phyloP scores from a whole-genome alignment of 2,113 vertebrate genomes.

The Tachysurus vachellii region DNA sequence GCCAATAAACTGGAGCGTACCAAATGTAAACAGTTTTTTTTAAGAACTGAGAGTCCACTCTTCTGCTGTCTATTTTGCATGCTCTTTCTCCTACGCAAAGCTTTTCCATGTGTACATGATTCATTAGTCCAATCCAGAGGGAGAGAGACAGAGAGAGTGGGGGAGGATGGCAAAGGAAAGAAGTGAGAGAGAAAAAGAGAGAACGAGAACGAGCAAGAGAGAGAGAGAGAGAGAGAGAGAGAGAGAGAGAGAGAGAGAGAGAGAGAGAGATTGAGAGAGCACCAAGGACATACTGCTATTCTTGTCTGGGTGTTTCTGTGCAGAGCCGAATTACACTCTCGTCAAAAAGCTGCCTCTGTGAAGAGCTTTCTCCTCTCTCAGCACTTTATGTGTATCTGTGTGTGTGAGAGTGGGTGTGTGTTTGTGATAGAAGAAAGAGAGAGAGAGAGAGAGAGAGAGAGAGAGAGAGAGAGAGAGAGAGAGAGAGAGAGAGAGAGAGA shows the following conservation, averaged over 20 bases:
- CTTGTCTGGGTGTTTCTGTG: conserved; percentile 56
- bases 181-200: conserved; percentile 16
- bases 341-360: conserved; percentile 46
- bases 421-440: background rate
- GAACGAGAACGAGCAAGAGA: background rate
- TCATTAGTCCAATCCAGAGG: conserved; percentile 43
- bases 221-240: background rate
- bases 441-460: conserved; percentile 33
- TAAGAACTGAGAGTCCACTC: conserved; percentile 16
- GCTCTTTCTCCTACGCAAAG: conserved; percentile 52
- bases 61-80: conserved; percentile 40
- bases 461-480: conserved; percentile 14
- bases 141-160: conserved; percentile 29
- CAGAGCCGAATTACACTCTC: conserved; percentile 45
- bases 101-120: conserved; percentile 50
- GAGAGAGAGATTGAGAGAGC: background rate
- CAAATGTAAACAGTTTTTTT: conserved; percentile 45
- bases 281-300: conserved; percentile 51
- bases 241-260: conserved; percentile 30
- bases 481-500: conserved; percentile 37
- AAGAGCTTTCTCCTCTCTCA: conserved; percentile 46
- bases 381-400: conserved; percentile 26
- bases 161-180: conserved; percentile 25
- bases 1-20: conserved; percentile 40
- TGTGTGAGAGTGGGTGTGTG: conserved; percentile 13